Evolutionary conservation across 1,140 invertebrate genomes (phyloP).

Genomic region (Bicyclus anynana): DNA sequence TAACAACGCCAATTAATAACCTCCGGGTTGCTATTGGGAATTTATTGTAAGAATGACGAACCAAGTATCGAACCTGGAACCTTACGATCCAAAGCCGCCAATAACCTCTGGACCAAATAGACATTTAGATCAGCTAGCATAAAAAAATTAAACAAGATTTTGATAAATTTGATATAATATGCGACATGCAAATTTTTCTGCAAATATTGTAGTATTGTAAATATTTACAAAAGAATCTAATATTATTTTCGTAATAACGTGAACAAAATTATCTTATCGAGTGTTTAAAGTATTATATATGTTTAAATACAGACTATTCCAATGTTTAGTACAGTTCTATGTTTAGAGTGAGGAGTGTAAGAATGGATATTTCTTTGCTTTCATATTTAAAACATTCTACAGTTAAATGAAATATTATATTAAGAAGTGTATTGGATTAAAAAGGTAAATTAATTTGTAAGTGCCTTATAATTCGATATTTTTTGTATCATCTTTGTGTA

Average conservation of each 20-base stretch:
- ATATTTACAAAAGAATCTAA: background rate
- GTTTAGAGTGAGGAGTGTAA: conserved; percentile 7
- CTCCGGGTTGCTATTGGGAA: too few species aligned
- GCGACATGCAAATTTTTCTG: background rate
- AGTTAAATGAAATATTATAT: conserved; percentile 23
- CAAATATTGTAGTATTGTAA: conserved; percentile 4
- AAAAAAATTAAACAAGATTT: too few species aligned
- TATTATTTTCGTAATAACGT: conserved; percentile 8
- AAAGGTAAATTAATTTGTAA: conserved; percentile 4
- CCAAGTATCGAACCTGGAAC: too few species aligned
- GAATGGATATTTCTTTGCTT: conserved; percentile 21
- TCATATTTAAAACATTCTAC: conserved; percentile 29
- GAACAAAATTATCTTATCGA: conserved; percentile 21
- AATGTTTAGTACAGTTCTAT: conserved; percentile 7
- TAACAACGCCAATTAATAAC: too few species aligned
- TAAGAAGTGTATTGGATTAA: background rate
- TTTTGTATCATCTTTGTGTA: too few species aligned
- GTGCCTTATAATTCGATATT: too few species aligned
- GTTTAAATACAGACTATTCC: conserved; percentile 16
- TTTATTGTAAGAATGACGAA: too few species aligned
- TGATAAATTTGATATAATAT: too few species aligned
- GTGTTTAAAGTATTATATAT: conserved; percentile 15
- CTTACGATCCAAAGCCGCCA: too few species aligned
- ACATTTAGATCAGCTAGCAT: too few species aligned
- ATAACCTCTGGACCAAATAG: too few species aligned